These are phyloP conservation scores for Phengaris alcon DNA, from an alignment of 2,888 invertebrate species.

Conservation along the genomic window DNA sequence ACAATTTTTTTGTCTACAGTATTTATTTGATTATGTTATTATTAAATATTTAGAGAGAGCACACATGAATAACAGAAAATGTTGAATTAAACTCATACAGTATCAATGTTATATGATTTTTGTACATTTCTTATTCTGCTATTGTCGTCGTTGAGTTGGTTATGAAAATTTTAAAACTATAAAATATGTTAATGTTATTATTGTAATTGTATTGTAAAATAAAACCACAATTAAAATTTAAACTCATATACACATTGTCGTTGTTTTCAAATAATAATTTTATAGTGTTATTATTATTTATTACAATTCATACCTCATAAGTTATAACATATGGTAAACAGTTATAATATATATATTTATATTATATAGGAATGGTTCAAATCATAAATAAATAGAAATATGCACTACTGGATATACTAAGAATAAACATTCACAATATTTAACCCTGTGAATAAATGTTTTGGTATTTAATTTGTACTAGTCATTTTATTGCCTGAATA, in stretches of 20 bases:
- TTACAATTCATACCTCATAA: too few species aligned
- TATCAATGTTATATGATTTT: not conserved
- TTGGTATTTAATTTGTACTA: not conserved
- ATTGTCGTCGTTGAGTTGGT: not conserved
- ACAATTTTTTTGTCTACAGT: not conserved
- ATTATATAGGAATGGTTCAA: not conserved
- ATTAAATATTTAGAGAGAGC: not conserved
- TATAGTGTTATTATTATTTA: too few species aligned
- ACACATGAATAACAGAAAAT: not conserved
- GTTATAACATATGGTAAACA: too few species aligned
- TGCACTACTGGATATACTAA: not conserved
- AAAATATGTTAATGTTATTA: not conserved
- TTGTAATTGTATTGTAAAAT: not conserved
- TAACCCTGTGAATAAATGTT: not conserved
- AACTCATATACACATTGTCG: not conserved
- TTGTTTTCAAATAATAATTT: not conserved
- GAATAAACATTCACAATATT: not conserved
- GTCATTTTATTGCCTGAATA: not conserved
- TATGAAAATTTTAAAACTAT: not conserved
- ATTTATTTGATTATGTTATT: not conserved
- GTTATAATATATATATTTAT: too few species aligned
- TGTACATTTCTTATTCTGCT: conserved; percentile 1
- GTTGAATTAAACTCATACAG: not conserved
- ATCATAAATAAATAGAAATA: not conserved
- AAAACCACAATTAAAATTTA: not conserved